These are phyloP conservation scores for Gopherus flavomarginatus DNA, from an alignment of 2,113 vertebrate genomes.

Conservation along the genomic window DNA sequence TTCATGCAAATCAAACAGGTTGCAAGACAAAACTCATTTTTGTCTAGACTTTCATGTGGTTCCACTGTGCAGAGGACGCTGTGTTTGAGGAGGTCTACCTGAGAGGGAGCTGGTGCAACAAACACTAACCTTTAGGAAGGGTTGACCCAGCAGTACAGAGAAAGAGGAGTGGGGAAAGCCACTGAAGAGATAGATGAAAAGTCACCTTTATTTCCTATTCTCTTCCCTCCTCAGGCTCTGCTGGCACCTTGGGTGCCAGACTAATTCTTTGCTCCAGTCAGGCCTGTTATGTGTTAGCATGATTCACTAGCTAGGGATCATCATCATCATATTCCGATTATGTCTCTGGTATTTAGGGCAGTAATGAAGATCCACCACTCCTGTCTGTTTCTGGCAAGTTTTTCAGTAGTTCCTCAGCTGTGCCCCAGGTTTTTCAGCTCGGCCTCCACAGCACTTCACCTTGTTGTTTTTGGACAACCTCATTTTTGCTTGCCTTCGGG, in stretches of 20 bases:
- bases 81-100: not conserved
- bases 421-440: no score
- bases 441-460: no score
- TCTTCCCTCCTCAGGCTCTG: not conserved
- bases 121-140: not conserved
- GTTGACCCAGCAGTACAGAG: not conserved
- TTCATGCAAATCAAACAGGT: not conserved
- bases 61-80: not conserved
- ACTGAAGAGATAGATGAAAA: not conserved
- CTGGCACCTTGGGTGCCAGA: not conserved
- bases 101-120: not conserved
- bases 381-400: no score
- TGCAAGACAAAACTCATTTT: not conserved
- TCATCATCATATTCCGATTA: no score
- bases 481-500: no score
- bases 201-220: not conserved
- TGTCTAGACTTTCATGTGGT: fast-evolving
- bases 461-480: no score
- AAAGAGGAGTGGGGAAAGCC: not conserved
- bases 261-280: not conserved
- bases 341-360: no score
- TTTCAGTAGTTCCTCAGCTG: no score
- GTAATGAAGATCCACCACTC: no score
- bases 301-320: not conserved
- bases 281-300: fast-evolving